These are phyloP conservation scores for Ypsolopha scabrella DNA, from an alignment of 2,888 invertebrate species.

Conservation along the genomic window DNA sequence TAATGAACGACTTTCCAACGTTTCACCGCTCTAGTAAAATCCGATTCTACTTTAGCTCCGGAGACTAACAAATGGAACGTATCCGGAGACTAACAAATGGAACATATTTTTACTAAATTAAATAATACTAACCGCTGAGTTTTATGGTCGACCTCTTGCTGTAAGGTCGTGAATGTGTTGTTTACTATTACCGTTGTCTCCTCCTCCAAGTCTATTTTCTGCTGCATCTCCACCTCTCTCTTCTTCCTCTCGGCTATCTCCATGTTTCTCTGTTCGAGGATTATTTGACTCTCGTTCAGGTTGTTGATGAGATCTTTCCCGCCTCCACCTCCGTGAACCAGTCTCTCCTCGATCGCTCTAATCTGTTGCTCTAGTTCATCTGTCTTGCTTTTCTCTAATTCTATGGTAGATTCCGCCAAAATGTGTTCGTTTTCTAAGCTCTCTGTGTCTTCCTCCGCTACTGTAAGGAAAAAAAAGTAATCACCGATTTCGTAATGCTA, in stretches of 20 bases:
- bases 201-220: constrained; percentile 93
- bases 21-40: too few species aligned
- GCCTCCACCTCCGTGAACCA: constrained; percentile 85
- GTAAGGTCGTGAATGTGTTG: constrained; percentile 90
- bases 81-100: too few species aligned
- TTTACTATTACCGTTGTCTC: constrained; percentile 91
- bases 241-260: constrained; percentile 94
- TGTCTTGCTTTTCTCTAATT: constrained; percentile 78
- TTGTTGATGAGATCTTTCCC: constrained; percentile 89
- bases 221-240: constrained; percentile 92
- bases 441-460: constrained; percentile 41
- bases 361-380: constrained; percentile 84
- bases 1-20: too few species aligned
- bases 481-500: too few species aligned
- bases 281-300: constrained; percentile 93
- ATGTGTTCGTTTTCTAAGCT: constrained; percentile 61
- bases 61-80: too few species aligned
- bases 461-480: too few species aligned
- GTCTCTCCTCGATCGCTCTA: constrained; percentile 89
- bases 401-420: constrained; percentile 61
- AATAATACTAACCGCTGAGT: constrained; percentile 70
- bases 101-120: too few species aligned
- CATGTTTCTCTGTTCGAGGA: constrained; percentile 81
- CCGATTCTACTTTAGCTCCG: too few species aligned
- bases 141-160: constrained; percentile 97